Conservation (phyloP, 2,888 invertebrate species). For the Dysmachus trigonus region DNA sequence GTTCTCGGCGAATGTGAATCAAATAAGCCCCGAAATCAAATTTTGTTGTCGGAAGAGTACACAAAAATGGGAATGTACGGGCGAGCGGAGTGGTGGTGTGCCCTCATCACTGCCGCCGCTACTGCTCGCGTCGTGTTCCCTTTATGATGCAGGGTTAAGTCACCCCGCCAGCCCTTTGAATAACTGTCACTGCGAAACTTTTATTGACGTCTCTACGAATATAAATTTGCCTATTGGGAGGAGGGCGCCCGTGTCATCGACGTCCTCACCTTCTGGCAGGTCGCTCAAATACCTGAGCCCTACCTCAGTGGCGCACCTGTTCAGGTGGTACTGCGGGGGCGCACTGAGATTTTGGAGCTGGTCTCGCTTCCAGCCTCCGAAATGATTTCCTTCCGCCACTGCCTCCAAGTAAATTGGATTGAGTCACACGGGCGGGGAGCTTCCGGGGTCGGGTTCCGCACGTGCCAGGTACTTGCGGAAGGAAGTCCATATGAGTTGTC, state of each 20-base stretch:
- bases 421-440: neutral
- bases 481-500: neutral
- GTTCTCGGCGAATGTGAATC: neutral
- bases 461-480: neutral
- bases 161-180: neutral
- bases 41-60: neutral
- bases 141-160: neutral
- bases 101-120: no score
- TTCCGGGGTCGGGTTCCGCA: neutral
- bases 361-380: neutral
- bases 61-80: neutral
- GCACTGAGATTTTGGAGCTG: neutral
- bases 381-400: constrained; percentile 21
- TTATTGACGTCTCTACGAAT: constrained; percentile 19
- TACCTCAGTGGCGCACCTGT: neutral
- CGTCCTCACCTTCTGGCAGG: neutral
- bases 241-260: neutral
- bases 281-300: neutral
- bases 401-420: constrained; percentile 18
- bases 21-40: constrained; percentile 16
- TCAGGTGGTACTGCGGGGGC: neutral
- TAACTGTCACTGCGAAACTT: constrained; percentile 8
- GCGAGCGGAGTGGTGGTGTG: neutral
- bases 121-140: neutral
- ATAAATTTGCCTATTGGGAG: constrained; percentile 19